Conservation (phyloP, 2,888 invertebrate genomes). For the Hemaris fuciformis region DNA sequence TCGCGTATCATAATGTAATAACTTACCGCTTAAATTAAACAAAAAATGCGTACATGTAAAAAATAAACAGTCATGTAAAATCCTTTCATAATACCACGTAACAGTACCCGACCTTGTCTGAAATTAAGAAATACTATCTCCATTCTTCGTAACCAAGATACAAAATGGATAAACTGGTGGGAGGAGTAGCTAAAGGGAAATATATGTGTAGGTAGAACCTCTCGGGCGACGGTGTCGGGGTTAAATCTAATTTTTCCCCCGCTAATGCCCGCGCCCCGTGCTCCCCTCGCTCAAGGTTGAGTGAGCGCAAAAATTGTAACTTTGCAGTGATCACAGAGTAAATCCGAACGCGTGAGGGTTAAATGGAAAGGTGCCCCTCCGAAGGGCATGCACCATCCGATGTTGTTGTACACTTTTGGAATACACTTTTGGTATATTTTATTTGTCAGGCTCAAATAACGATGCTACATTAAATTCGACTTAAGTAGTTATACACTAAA, state of each 20-base stretch:
- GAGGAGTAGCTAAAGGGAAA: conserved; percentile 55
- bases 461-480: too few relatives aligned
- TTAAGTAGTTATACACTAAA: too few relatives aligned
- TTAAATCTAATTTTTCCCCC: conserved; percentile 76
- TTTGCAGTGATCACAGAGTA: conserved; percentile 40
- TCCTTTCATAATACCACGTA: conserved; percentile 20
- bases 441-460: too few relatives aligned
- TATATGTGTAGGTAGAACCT: conserved; percentile 52
- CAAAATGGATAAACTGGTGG: conserved; percentile 60
- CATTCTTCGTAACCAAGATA: conserved; percentile 46
- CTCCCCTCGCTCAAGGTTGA: conserved; percentile 59
- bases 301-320: conserved; percentile 70
- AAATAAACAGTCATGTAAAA: conserved; percentile 25
- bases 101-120: conserved; percentile 28
- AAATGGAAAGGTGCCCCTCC: background rate
- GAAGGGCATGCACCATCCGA: background rate
- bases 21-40: background rate
- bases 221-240: conserved; percentile 58
- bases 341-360: conserved; percentile 27
- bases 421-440: too few relatives aligned
- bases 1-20: too few relatives aligned
- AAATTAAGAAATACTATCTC: conserved; percentile 56
- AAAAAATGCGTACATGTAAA: background rate
- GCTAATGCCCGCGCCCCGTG: conserved; percentile 55
- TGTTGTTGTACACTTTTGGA: too few relatives aligned